Base-by-base conservation (phyloP, 2,888 invertebrate species). In the Cheilosia vulpina region DNA sequence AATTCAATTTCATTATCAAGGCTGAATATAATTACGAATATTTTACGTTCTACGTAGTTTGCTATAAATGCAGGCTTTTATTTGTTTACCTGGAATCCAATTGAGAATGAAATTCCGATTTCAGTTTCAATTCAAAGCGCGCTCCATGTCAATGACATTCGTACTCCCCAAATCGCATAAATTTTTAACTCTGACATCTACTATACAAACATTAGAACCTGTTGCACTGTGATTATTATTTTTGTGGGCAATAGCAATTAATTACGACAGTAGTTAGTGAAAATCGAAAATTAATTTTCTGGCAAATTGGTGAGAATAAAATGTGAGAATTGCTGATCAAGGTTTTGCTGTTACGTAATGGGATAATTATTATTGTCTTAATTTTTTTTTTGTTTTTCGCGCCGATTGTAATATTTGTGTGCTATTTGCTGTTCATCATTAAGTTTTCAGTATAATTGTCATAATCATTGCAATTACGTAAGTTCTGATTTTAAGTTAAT, bases 1-100 rank as follows among this genome's bases (percentile, higher is more conserved):
- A 89, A 88, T 88, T 89, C 88, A 89, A 88, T 90, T 90, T 90
- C 91, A 90, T 88, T 90, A 91, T 90, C 90, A 90, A 90, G 90
- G 90, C 89, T 90, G 87, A 82, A 78, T 82, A 72, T 72, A 78
- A 78, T 78, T 71, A 71, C 62, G 62, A 69, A 17, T 57, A 43
- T 65, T 71, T 66, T 66, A 76, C 38, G 47, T 75, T 79, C 57
- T 63, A 79, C 83, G 79, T 60, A 58, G 73, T 79, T 79, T 43
- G 58, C 45, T 47, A 66, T 50, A 5, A 24, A 11, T 69, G 69
- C 55, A 78, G 47, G 7, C 50, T 24, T 45, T 57, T 47, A 53
- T 52, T 60, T 72, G 62, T 73, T 73, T 77, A 62, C 45, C n/a
- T 62, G 19, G 17, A 55, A 43, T 13, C 27, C 19, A 52, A 55